These are phyloP conservation scores for Dicycla oo DNA, from an alignment of 2,888 invertebrate species.

Conservation along the genomic window DNA sequence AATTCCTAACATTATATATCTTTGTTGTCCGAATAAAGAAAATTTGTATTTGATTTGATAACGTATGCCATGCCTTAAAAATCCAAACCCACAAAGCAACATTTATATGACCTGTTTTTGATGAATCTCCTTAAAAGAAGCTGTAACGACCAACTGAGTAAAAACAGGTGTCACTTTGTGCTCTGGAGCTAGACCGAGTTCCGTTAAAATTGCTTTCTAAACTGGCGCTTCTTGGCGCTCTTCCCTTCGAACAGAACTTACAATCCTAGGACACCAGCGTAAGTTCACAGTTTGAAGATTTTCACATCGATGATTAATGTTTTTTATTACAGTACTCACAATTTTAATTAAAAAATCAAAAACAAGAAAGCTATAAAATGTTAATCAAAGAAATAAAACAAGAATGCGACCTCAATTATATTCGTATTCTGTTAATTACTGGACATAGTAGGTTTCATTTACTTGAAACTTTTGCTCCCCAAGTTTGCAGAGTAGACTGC, in stretches of 20 bases:
- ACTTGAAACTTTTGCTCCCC: conserved; percentile 57
- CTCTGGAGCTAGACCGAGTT: neutral
- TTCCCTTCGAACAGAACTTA: neutral
- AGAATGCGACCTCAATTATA: conserved; percentile 15
- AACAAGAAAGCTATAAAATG: neutral
- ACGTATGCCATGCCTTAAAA: neutral
- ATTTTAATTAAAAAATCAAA: neutral
- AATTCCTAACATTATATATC: too few species aligned
- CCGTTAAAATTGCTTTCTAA: conserved; percentile 20
- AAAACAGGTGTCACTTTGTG: conserved; percentile 14
- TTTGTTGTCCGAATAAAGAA: too few species aligned
- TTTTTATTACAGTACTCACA: neutral
- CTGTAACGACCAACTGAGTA: neutral
- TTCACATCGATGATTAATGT: neutral
- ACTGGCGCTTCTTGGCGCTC: neutral
- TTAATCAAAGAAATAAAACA: conserved; percentile 28
- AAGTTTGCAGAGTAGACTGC: conserved; percentile 55
- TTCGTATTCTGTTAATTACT: conserved; percentile 52
- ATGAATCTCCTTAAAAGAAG: conserved; percentile 1
- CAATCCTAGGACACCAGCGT: neutral
- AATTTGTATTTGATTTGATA: too few species aligned
- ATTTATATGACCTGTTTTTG: conserved; percentile 7
- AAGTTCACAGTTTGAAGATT: neutral
- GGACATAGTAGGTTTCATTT: conserved; percentile 53
- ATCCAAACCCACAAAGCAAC: neutral